Evolutionary conservation across 2,888 invertebrate genomes (phyloP), one percentile per base, ranked within the genome.

Genomic region (Notocelia uddmanniana): DNA sequence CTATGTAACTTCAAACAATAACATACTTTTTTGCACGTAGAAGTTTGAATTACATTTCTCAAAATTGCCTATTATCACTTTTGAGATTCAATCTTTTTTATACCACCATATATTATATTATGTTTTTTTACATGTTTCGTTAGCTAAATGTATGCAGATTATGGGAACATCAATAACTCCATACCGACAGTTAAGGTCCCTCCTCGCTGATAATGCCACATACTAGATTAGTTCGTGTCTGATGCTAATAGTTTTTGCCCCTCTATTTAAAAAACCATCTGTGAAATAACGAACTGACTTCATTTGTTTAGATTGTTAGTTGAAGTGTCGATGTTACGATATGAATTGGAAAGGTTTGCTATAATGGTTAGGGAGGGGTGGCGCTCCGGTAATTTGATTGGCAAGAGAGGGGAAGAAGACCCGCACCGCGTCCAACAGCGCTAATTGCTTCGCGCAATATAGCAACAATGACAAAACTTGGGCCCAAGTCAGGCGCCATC

Each of bases 381-480:
- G 81, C 79, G 82, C 85, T 81, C 81, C 81, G 80, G 81, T 90
- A 89, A 91, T 91, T 91, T 90, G 90, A 92, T 92, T 91, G 90
- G 88, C 83, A 85, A 80, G 80, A 83, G 79, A 79, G 81, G 81
- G 77, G 81, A 81, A 5, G 83, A 81, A 83, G 84, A 86, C 79
- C 81, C 77, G 83, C 84, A 78, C 80, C 84, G 83, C 83, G 86
- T 86, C 89, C 88, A 84, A 87, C 64, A 83, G 88, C 86, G 85
- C 91, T 93, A 93, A 93, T 93, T 93, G 93, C 93, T 89, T 81
- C 85, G 89, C 86, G 89, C 91, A 91, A 92, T 92, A 91, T 87
- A 87, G 89, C 90, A 92, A 93, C 93, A 93, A 93, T 92, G 90
- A 91, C 90, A 91, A 91, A 93, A 92, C 88, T 93, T 92, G 82